phyloP scores from a whole-genome alignment of 1,140 invertebrate genomes.

The Caenorhabditis remanei region DNA sequence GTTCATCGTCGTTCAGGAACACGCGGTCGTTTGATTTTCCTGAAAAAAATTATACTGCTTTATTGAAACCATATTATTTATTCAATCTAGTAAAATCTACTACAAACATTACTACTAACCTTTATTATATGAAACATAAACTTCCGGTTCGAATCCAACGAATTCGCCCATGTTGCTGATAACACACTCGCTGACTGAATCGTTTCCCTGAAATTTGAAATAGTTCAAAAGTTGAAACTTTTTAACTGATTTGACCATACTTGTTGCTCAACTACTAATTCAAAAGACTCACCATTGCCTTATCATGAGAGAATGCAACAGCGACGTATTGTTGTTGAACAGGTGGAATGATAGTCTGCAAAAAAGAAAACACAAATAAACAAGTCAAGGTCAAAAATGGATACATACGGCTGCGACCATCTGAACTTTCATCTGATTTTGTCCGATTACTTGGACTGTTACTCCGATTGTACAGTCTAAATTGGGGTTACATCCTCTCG shows the following conservation, averaged over 20 bases:
- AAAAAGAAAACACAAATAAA: not conserved
- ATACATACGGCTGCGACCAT: conserved; percentile 61
- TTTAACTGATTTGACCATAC: not conserved
- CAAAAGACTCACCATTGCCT: conserved; percentile 64
- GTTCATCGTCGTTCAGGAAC: conserved; percentile 60
- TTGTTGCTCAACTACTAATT: not conserved
- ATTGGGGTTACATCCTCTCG: conserved; percentile 70
- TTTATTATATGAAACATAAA: conserved; percentile 56
- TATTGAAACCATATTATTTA: not conserved
- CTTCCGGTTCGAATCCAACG: conserved; percentile 52
- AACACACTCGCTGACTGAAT: conserved; percentile 55
- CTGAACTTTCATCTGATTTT: conserved; percentile 68
- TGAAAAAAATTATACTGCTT: not conserved
- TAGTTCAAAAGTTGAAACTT: not conserved
- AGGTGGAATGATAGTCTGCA: conserved; percentile 64
- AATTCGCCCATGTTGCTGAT: conserved; percentile 57
- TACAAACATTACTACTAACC: too few species aligned
- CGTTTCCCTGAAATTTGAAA: conserved; percentile 50
- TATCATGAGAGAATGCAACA: conserved; percentile 70
- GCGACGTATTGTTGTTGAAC: conserved; percentile 71
- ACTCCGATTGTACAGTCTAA: conserved; percentile 72
- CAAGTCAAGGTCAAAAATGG: not conserved
- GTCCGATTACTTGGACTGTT: conserved; percentile 67
- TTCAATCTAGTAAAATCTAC: too few species aligned
- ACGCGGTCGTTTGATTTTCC: conserved; percentile 57